phyloP scores from a whole-genome alignment of 2,113 vertebrate genomes.

The Panurus biarmicus region DNA sequence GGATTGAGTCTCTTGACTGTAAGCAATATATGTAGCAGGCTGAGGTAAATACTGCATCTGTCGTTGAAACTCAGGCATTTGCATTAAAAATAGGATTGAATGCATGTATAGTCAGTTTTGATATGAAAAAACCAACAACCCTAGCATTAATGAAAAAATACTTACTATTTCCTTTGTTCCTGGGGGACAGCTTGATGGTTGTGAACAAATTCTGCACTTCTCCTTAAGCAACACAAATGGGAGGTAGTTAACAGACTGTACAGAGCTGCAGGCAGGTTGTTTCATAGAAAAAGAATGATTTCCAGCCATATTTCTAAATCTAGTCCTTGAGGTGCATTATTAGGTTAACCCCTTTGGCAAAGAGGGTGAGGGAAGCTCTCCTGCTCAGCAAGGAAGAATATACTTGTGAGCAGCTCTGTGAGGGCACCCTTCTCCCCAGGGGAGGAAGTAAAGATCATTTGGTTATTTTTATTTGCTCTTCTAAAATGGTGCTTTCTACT shows the following conservation, averaged over 20 bases:
- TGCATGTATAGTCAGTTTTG: background rate
- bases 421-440: too few relatives aligned
- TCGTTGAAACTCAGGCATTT: background rate
- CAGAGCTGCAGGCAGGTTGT: background rate
- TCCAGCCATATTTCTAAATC: background rate
- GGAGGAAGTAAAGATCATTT: background rate
- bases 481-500: background rate
- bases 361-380: background rate
- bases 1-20: background rate
- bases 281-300: background rate
- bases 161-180: constrained; percentile 69
- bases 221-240: constrained; percentile 60
- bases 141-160: background rate
- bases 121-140: background rate
- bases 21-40: background rate
- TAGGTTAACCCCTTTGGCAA: background rate
- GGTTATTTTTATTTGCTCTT: background rate
- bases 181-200: constrained; percentile 64
- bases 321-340: background rate
- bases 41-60: background rate
- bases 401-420: accelerated
- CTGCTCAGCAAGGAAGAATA: background rate
- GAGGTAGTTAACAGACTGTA: background rate
- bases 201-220: constrained; percentile 61
- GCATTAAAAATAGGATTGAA: background rate